Evolutionary conservation across 2,113 vertebrate genomes (phyloP).

Genomic region (Speoplatyrhinus poulsoni): DNA sequence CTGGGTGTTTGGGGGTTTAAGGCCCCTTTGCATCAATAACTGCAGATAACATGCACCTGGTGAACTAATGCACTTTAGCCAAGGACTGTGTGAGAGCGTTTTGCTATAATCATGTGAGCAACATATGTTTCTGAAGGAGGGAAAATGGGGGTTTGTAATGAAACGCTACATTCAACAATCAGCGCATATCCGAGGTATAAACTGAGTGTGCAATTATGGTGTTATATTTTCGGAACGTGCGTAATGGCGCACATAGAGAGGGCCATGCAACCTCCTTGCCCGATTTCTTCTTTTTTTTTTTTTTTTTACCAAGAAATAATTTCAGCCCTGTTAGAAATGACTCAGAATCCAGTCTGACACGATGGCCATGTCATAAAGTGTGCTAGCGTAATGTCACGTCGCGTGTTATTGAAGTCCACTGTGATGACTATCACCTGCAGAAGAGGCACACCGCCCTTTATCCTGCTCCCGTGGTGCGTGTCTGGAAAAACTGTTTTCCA

Average conservation of each 20-base stretch:
- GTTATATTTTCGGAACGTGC: conserved; percentile 61
- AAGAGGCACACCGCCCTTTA: conserved; percentile 60
- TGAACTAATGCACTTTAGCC: conserved; percentile 12
- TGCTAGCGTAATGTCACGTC: conserved; percentile 61
- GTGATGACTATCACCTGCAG: conserved; percentile 71
- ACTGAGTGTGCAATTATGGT: conserved; percentile 59
- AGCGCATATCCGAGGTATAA: conserved; percentile 29
- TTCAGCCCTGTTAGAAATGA: conserved; percentile 60
- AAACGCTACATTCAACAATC: conserved; percentile 42
- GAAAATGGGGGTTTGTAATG: conserved; percentile 27
- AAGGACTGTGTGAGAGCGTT: not conserved
- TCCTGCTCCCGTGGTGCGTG: conserved; percentile 65
- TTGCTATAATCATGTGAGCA: conserved; percentile 25
- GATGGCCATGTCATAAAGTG: conserved; percentile 55
- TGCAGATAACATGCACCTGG: not conserved
- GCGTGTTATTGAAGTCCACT: conserved; percentile 58
- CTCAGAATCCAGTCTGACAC: conserved; percentile 61
- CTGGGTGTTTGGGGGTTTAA: not conserved
- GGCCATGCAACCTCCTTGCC: conserved; percentile 26
- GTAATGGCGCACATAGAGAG: conserved; percentile 58
- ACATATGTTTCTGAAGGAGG: conserved; percentile 29
- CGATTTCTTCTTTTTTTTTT: not conserved
- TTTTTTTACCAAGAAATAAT: conserved; percentile 27
- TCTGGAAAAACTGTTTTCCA: conserved; percentile 76
- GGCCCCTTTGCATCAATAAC: conserved; percentile 1